Evolutionary conservation across 2,113 vertebrate species (phyloP), one percentile per base, ranked within the genome.

Genomic region (Turnix velox): DNA sequence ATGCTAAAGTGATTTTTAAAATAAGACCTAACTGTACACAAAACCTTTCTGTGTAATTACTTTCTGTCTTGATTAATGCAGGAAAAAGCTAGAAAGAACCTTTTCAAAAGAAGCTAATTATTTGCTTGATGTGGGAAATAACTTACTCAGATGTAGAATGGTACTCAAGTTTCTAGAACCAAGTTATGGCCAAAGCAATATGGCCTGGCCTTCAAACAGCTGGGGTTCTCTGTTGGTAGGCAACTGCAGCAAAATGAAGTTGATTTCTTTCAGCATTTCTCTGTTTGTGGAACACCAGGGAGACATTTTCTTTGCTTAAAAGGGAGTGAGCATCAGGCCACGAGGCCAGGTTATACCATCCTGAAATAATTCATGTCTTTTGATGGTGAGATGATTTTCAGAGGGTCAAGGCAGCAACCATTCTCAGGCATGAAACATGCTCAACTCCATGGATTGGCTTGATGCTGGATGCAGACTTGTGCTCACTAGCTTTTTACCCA

Each of bases 1-100:
- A 65, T 75, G 75, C 68, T 73, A 61, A 89, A 83, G 62, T 31
- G 1, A 3, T 10, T 82, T 4, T 25, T 90, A 71, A 58, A 35
- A 1, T 63, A 20, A 20, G 25, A 84, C 13, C 48, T 84, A 59
- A 46, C 40, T 61, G 23, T 48, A 33, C 14, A 79, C 57, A 81
- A 71, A 52, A 4, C 8, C 37, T 20, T 84, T 81, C 4, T 79
- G 84, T 85, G 33, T 51, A 78, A 46, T 82, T 0, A 40, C 28
- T 54, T 45, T 31, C 10, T 59, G 96, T 93, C 86, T 39, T 86
- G 86, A 91, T 90, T 85, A 92, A 87, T 58, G 61, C 37, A 39
- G 75, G 87, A 84, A 74, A 84, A 87, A 87, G 59, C 76, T 96
- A 42, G 68, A 90, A 95, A 94, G 66, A 96, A 9, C 33, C 31